Conservation (phyloP, 2,888 invertebrate species). For the Leucophora obtusa region DNA sequence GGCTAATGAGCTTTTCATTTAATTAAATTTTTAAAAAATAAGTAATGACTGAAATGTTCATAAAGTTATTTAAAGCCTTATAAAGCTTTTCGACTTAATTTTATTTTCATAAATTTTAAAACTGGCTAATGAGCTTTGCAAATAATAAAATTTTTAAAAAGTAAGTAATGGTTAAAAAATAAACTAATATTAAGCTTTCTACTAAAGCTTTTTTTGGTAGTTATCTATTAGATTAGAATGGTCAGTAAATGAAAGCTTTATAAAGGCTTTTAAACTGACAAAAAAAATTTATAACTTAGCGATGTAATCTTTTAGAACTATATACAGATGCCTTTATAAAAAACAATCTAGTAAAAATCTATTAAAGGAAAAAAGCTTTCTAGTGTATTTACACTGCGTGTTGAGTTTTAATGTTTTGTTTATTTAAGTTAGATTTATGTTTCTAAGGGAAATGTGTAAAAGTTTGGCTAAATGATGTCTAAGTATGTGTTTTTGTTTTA, state of each 20-base stretch:
- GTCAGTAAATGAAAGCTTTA: slow-evolving; percentile 8
- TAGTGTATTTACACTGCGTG: slow-evolving; percentile 59
- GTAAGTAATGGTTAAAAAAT: background rate
- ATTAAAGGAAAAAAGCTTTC: slow-evolving; percentile 46
- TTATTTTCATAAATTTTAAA: too few species aligned
- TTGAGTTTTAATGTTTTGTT: slow-evolving; percentile 40
- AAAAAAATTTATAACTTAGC: too few species aligned
- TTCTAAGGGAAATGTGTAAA: slow-evolving; percentile 13
- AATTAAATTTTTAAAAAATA: too few species aligned
- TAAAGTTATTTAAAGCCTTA: too few species aligned
- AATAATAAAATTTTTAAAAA: background rate
- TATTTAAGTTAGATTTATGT: background rate
- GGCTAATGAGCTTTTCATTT: too few species aligned
- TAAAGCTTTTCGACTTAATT: too few species aligned
- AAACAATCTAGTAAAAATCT: background rate
- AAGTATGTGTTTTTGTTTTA: background rate
- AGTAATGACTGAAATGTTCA: too few species aligned
- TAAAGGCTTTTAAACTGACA: background rate
- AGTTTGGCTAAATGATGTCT: background rate
- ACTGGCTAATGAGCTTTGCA: too few species aligned
- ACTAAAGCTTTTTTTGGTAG: slow-evolving; percentile 1
- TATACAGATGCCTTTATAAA: slow-evolving; percentile 30
- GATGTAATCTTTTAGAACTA: slow-evolving; percentile 7
- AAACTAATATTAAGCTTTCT: background rate
- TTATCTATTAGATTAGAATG: background rate